phyloP scores from a whole-genome alignment of 2,113 vertebrate genomes.

The Gracilinanus agilis region DNA sequence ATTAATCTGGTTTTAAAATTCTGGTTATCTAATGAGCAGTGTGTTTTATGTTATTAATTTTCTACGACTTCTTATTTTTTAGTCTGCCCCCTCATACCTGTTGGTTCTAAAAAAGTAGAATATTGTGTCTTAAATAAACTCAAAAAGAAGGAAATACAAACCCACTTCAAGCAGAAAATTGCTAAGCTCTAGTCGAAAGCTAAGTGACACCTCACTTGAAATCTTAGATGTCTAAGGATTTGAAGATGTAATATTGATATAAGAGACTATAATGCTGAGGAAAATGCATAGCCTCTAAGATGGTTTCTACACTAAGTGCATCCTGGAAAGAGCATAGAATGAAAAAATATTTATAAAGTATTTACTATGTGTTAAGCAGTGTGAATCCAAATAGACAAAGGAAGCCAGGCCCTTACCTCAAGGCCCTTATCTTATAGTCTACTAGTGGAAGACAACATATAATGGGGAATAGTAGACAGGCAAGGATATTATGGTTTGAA shows the following conservation, averaged over 20 bases:
- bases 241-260: not conserved
- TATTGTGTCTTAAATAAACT: not conserved
- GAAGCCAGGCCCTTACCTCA: not conserved
- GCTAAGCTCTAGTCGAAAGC: not conserved
- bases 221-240: not conserved
- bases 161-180: not conserved
- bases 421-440: not conserved
- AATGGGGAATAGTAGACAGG: not conserved
- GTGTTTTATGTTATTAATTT: conserved; percentile 71
- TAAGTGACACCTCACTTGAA: not conserved
- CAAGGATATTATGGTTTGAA: not conserved
- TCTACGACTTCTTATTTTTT: conserved; percentile 68
- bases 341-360: not conserved
- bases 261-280: not conserved
- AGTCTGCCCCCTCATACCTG: conserved; percentile 24
- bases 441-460: not conserved
- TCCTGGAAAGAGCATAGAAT: not conserved
- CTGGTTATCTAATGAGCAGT: conserved; percentile 68
- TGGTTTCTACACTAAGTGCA: not conserved
- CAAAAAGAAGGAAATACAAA: not conserved
- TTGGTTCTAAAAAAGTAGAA: conserved; percentile 41
- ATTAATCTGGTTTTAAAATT: conserved; percentile 79
- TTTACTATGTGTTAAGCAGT: not conserved
- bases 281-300: not conserved
- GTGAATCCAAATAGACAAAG: not conserved